A percentile compares a stretch with the other conserved stretches of the same genome.
phyloP scores from a whole-genome alignment of 2,113 vertebrate species.

The Galeopterus variegatus region DNA sequence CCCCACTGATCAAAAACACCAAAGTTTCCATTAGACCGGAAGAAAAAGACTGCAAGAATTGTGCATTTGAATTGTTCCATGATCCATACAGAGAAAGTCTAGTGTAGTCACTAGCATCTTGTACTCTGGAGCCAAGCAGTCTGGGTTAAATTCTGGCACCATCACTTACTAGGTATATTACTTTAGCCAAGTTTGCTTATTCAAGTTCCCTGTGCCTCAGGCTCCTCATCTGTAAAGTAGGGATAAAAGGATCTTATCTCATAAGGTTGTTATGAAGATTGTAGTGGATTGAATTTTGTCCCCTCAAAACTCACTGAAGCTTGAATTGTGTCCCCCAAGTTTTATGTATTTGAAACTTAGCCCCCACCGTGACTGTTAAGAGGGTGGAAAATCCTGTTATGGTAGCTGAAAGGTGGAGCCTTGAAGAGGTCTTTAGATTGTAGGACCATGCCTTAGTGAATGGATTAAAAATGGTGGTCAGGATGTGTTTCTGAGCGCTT shows the following conservation, averaged over 20 bases:
- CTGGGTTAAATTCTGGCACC: neutral
- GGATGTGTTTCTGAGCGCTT: too few relatives aligned
- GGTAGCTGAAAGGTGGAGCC: too few relatives aligned
- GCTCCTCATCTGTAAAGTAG: constrained; percentile 7
- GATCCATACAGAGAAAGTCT: neutral
- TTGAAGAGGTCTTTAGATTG: too few relatives aligned
- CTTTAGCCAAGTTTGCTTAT: constrained; percentile 1
- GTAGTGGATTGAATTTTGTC: too few relatives aligned
- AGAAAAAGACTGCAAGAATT: neutral
- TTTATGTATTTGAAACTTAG: too few relatives aligned
- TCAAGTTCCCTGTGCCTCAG: neutral
- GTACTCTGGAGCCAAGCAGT: neutral
- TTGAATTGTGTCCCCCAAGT: too few relatives aligned
- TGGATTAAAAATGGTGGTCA: too few relatives aligned
- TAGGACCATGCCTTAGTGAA: too few relatives aligned
- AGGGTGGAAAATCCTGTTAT: too few relatives aligned
- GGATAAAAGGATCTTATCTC: neutral
- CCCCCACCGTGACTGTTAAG: too few relatives aligned
- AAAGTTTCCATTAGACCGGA: neutral
- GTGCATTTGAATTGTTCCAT: neutral
- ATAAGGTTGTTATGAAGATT: neutral
- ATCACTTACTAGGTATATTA: neutral
- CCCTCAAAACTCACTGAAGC: too few relatives aligned
- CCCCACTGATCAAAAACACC: neutral
- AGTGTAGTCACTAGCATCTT: neutral